These are phyloP conservation scores for Hippocampus mohnikei DNA, from an alignment of 2,113 vertebrate species.

Conservation along the genomic window DNA sequence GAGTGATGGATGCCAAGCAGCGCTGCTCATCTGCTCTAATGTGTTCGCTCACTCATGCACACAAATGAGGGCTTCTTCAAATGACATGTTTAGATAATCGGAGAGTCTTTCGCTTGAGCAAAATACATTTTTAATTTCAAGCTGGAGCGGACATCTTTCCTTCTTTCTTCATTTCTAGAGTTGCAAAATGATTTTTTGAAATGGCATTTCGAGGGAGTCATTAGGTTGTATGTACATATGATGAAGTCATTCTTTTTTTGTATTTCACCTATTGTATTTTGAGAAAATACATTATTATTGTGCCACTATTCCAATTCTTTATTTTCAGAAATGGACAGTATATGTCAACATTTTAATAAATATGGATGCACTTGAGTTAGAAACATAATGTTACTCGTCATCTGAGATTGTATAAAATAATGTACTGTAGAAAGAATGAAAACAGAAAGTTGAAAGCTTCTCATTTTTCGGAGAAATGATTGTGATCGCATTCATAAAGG, in stretches of 20 bases:
- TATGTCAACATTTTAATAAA: too few relatives aligned
- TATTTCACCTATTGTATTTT: slow-evolving; percentile 7
- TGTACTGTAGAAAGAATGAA: too few relatives aligned
- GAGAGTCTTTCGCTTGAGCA: not conserved
- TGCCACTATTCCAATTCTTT: not conserved
- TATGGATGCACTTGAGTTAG: too few relatives aligned
- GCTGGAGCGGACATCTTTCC: not conserved
- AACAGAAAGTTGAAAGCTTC: too few relatives aligned
- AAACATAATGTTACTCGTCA: too few relatives aligned
- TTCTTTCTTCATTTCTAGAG: not conserved
- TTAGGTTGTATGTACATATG: not conserved
- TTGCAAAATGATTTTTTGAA: not conserved
- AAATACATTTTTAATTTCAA: slow-evolving; percentile 1
- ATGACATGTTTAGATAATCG: not conserved
- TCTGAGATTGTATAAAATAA: too few relatives aligned
- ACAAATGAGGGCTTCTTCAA: not conserved
- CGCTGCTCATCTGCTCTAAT: slow-evolving; percentile 14
- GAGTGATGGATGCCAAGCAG: slow-evolving; percentile 16
- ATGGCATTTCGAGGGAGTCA: not conserved
- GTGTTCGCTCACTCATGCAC: slow-evolving; percentile 5
- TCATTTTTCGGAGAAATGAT: not conserved
- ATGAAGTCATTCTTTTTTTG: not conserved
- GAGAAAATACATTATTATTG: not conserved
- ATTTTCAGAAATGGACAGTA: too few relatives aligned
- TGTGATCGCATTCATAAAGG: not conserved